Base-by-base conservation (phyloP, 2,113 vertebrate genomes). In the Pangasianodon hypophthalmus region DNA sequence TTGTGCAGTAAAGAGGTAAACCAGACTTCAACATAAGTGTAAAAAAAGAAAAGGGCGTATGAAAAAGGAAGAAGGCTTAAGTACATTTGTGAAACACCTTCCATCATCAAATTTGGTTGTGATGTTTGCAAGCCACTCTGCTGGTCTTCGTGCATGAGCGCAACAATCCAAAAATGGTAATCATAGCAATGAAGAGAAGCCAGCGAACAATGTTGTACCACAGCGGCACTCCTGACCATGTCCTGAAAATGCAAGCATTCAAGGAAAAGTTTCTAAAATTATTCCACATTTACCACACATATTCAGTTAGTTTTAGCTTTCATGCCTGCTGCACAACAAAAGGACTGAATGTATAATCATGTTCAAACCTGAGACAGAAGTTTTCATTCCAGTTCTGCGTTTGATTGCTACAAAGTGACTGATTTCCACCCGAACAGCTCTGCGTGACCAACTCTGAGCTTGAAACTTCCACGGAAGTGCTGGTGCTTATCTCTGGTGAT, bases 201-300 rank as follows among this genome's bases (percentile, higher is more conserved):
- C 94, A 95, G 26, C 94, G 94, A 48, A 95, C 87, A 21, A 94
- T 0, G 5, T 21, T 73, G 84, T 95, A 94, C 95, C 95, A 96
- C 21, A 93, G 26, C 9, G 93, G 92, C 2, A 94, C 2, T 4
- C 83, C 90, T 5, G 29, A 82, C 83, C 91, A 89, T 19, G 77
- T 4, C 87, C 94, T 92, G 56, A 37, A 73, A 87, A 80, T 1
- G 60, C 32, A 56, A 54, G 4, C 50, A 85, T 58, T 8, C 5
- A 54, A 58, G 11, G 1, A 37, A 14, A 9, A 16, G 24, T 37
- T 0, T 86, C 1, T n/a, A 37, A 32, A 82, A 54, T 32, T 0
- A 54, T 54, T 81, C 50, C 29, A 32, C 48, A 32, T 52, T 32
- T 6, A 14, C 1, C 6, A 52, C 13, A 81, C 32, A 18, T 14